Evolutionary conservation across 2,113 vertebrate genomes (phyloP).

Genomic region (Larimichthys crocea): DNA sequence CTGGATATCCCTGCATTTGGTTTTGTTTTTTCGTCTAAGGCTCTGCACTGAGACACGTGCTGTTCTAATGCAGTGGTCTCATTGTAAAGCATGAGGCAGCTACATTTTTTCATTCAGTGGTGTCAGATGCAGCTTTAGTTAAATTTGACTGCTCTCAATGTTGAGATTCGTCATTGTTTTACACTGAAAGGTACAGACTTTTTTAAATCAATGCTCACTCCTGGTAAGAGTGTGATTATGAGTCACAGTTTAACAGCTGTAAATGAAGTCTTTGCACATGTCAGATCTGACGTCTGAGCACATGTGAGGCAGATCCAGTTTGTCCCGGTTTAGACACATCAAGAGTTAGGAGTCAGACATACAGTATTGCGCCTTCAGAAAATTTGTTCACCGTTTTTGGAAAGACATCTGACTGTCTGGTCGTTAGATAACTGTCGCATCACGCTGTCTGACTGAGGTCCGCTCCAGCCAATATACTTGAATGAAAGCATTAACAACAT

Average conservation of each 20-base stretch:
- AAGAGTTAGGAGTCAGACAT: conserved; percentile 13
- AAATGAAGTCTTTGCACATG: conserved; percentile 11
- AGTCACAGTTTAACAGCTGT: conserved; percentile 14
- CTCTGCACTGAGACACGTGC: not conserved
- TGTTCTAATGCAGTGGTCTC: not conserved
- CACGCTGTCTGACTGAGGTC: not conserved
- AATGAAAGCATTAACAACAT: conserved; percentile 38
- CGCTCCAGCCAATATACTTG: conserved; percentile 1
- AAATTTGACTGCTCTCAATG: not conserved
- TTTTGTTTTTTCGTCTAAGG: not conserved
- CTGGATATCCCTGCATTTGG: too few relatives aligned
- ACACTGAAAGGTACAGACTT: not conserved
- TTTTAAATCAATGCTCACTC: not conserved
- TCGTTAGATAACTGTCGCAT: conserved; percentile 30
- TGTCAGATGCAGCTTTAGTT: not conserved
- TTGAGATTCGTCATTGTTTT: not conserved
- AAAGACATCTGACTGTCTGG: conserved; percentile 9
- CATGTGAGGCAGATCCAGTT: conserved; percentile 31
- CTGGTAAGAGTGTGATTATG: not conserved
- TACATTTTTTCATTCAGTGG: not conserved
- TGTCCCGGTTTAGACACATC: conserved; percentile 17
- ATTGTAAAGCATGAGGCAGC: not conserved
- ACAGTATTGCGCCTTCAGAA: conserved; percentile 25
- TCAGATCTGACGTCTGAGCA: conserved; percentile 19
- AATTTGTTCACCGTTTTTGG: not conserved